Percentiles rank a stretch among this genome's conserved stretches.
phyloP scores from a whole-genome alignment of 2,888 invertebrate genomes.

The Acronicta psi region DNA sequence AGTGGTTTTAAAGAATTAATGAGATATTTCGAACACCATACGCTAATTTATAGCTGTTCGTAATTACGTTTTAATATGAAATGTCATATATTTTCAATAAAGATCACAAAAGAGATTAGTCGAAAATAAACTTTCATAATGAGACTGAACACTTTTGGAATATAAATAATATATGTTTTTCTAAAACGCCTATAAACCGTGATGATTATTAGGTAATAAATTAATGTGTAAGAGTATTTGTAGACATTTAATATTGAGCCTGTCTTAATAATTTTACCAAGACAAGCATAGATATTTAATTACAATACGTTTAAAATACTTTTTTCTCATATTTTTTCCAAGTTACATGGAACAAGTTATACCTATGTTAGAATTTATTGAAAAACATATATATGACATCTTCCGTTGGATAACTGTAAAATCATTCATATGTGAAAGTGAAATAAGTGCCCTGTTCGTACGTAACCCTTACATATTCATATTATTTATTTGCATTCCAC shows the following conservation, averaged over 20 bases:
- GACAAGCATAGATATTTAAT: constrained; percentile 28
- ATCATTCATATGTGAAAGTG: too few relatives aligned
- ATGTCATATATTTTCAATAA: constrained; percentile 57
- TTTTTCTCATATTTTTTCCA: neutral
- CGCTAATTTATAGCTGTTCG: constrained; percentile 63
- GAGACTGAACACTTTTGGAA: constrained; percentile 36
- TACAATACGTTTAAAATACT: constrained; percentile 16
- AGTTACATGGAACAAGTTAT: too few relatives aligned
- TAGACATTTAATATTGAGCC: constrained; percentile 29
- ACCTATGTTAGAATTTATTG: too few relatives aligned
- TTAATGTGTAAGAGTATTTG: constrained; percentile 33
- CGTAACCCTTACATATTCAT: too few relatives aligned
- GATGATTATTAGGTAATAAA: constrained; percentile 51
- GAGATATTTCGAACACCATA: constrained; percentile 63
- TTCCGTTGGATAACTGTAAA: too few relatives aligned
- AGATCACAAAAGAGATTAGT: constrained; percentile 54
- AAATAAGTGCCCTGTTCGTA: too few relatives aligned
- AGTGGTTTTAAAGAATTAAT: constrained; percentile 64
- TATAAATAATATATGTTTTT: constrained; percentile 28
- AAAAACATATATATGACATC: neutral
- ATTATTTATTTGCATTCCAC: too few relatives aligned
- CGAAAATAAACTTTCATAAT: constrained; percentile 51
- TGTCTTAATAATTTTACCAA: constrained; percentile 24
- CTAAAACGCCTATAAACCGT: constrained; percentile 41
- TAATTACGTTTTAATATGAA: constrained; percentile 55